phyloP scores from a whole-genome alignment of 2,888 invertebrate genomes.

The Philopedon plagiatum region DNA sequence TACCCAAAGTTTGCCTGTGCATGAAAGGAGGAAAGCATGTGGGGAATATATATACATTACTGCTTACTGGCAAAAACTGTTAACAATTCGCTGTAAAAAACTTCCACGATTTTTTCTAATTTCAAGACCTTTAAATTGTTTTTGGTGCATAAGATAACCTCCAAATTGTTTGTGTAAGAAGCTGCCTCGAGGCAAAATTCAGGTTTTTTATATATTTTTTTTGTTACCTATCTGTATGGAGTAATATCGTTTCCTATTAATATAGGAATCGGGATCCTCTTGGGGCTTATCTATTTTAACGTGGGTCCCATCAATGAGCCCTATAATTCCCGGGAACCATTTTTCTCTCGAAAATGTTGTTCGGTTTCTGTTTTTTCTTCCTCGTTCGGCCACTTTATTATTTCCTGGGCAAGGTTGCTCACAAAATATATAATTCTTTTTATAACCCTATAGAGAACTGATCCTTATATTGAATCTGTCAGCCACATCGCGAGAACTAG shows the following conservation, averaged over 20 bases:
- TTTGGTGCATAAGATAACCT: too few relatives aligned
- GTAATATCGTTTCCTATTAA: constrained; percentile 17
- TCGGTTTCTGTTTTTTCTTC: constrained; percentile 45
- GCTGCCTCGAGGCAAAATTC: too few relatives aligned
- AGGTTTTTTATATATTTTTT: too few relatives aligned
- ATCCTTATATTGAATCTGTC: constrained; percentile 50
- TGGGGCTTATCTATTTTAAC: constrained; percentile 5
- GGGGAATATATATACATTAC: too few relatives aligned
- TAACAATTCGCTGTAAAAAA: too few relatives aligned
- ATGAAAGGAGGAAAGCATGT: too few relatives aligned
- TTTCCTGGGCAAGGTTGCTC: constrained; percentile 41
- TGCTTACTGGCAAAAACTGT: too few relatives aligned
- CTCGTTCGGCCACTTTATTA: constrained; percentile 48
- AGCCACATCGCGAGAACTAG: constrained; percentile 48
- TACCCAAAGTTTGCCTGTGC: too few relatives aligned
- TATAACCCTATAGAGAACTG: constrained; percentile 45
- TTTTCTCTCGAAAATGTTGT: constrained; percentile 42
- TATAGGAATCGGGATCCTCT: constrained; percentile 10
- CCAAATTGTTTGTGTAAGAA: too few relatives aligned
- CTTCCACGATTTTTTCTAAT: too few relatives aligned
- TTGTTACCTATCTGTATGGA: constrained; percentile 11
- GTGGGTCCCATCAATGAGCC: constrained; percentile 45
- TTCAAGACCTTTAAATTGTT: too few relatives aligned
- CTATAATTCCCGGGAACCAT: constrained; percentile 42
- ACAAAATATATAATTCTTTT: constrained; percentile 49